phyloP scores from a whole-genome alignment of 2,888 invertebrate species.

The Acholoe squamosa region DNA sequence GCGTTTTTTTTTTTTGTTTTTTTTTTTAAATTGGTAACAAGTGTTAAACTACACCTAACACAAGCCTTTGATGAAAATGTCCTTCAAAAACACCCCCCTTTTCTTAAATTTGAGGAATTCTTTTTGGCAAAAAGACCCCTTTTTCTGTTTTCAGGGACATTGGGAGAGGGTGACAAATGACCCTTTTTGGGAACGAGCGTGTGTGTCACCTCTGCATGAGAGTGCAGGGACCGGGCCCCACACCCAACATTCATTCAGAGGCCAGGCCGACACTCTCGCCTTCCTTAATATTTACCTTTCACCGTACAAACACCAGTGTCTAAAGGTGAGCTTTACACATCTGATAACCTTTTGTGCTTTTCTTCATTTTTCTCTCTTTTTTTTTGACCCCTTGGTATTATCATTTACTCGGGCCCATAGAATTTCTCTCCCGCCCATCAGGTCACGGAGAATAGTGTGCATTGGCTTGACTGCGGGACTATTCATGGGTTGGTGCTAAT shows the following conservation, averaged over 20 bases:
- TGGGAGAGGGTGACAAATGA: too few relatives aligned
- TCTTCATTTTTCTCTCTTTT: background rate
- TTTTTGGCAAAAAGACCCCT: too few relatives aligned
- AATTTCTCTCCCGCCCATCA: background rate
- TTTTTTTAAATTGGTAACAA: too few relatives aligned
- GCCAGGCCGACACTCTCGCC: background rate
- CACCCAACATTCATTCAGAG: background rate
- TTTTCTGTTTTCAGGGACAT: too few relatives aligned
- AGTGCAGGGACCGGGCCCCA: background rate
- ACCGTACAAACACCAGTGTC: background rate
- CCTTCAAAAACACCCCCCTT: too few relatives aligned
- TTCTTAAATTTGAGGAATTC: too few relatives aligned
- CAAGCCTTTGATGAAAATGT: too few relatives aligned
- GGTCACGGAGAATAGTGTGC: background rate
- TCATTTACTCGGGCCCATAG: background rate
- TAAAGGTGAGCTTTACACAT: background rate
- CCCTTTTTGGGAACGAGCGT: too few relatives aligned
- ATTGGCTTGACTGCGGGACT: background rate
- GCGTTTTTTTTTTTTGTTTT: too few relatives aligned
- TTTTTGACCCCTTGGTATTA: background rate
- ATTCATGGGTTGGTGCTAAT: background rate
- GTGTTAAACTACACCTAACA: too few relatives aligned
- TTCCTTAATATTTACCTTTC: background rate
- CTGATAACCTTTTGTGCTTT: background rate
- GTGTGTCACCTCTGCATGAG: background rate